Conservation (phyloP, 2,888 invertebrate species). For the Hyppa rectilinea region DNA sequence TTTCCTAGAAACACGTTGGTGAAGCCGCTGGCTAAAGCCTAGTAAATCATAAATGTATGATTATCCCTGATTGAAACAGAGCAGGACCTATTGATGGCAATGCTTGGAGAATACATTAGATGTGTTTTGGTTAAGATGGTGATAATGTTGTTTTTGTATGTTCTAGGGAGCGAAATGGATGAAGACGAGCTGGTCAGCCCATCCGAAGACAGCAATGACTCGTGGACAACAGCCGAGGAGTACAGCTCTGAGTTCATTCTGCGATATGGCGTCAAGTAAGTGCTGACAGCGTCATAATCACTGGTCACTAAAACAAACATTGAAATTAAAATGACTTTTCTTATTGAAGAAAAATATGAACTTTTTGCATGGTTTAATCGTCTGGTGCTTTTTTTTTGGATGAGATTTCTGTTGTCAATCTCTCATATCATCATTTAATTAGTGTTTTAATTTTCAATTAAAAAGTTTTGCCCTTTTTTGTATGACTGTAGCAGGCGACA, state of each 20-base stretch:
- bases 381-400: slow-evolving; percentile 6
- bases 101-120: not conserved
- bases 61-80: too few relatives aligned
- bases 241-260: slow-evolving; percentile 95
- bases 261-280: slow-evolving; percentile 92
- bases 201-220: slow-evolving; percentile 95
- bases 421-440: not conserved
- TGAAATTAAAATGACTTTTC: not conserved
- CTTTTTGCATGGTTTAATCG: not conserved
- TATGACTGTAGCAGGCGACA: slow-evolving; percentile 40
- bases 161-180: slow-evolving; percentile 93
- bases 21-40: too few relatives aligned
- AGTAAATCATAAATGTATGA: too few relatives aligned
- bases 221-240: slow-evolving; percentile 95
- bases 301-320: not conserved
- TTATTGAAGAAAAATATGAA: too few relatives aligned
- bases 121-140: not conserved
- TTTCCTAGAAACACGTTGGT: too few relatives aligned
- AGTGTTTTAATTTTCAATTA: not conserved
- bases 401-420: slow-evolving; percentile 2
- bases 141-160: slow-evolving; percentile 7
- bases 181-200: slow-evolving; percentile 93
- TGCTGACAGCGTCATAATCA: slow-evolving; percentile 22
- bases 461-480: slow-evolving; percentile 28
- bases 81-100: not conserved